These are phyloP conservation scores for Mythimna vitellina DNA, from an alignment of 2,888 invertebrate species.

Conservation along the genomic window DNA sequence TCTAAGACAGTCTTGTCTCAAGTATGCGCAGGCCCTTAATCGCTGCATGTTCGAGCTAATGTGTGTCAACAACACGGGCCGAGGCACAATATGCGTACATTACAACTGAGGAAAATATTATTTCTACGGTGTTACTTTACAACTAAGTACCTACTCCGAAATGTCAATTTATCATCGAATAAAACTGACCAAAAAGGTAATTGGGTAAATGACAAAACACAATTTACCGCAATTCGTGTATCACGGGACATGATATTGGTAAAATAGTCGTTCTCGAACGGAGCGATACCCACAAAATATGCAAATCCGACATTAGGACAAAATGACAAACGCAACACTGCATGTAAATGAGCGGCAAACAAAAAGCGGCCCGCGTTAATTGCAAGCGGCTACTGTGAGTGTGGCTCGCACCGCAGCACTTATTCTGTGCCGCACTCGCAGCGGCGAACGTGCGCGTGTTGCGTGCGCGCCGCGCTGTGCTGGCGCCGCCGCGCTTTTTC, in stretches of 20 bases:
- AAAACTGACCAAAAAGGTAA: not conserved
- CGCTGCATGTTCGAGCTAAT: conserved; percentile 13
- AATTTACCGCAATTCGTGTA: conserved; percentile 1
- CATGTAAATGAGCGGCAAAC: conserved; percentile 56
- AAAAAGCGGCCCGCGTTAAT: conserved; percentile 45
- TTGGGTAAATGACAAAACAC: not conserved
- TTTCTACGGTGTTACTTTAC: not conserved
- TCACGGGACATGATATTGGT: conserved; percentile 13
- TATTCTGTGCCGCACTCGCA: no score
- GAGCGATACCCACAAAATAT: conserved; percentile 26
- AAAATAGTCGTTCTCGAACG: conserved; percentile 33
- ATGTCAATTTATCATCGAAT: not conserved
- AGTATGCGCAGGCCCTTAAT: no score
- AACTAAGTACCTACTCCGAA: not conserved
- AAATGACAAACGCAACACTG: conserved; percentile 37
- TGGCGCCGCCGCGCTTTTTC: not conserved
- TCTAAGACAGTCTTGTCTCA: no score
- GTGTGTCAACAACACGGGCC: conserved; percentile 33
- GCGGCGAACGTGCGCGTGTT: no score
- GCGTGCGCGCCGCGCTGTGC: conserved; percentile 3
- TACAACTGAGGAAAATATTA: not conserved
- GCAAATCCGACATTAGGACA: conserved; percentile 50
- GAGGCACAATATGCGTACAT: not conserved
- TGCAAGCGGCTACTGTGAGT: conserved; percentile 26
- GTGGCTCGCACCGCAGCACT: not conserved